These are phyloP conservation scores for Ciconia stormi DNA, from an alignment of 2,113 vertebrate species.

Conservation along the genomic window DNA sequence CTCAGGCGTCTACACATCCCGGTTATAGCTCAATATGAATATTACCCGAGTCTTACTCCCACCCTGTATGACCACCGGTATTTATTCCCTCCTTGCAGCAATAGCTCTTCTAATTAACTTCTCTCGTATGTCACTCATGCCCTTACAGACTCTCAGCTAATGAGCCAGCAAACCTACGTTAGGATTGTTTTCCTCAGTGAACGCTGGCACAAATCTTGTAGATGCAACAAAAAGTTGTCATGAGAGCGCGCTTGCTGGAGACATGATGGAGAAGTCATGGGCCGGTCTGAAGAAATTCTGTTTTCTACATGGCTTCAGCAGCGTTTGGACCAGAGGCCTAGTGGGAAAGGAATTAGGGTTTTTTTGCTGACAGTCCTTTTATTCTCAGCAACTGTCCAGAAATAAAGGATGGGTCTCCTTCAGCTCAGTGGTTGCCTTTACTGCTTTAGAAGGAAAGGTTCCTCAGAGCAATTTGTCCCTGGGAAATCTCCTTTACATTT, in stretches of 20 bases:
- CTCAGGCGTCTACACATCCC: neutral
- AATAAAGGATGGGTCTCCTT: neutral
- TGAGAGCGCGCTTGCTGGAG: neutral
- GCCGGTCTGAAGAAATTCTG: neutral
- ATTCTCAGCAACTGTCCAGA: neutral
- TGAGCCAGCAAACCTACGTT: conserved; percentile 39
- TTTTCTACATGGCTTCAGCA: neutral
- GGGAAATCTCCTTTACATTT: neutral
- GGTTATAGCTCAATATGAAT: neutral
- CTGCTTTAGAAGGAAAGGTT: neutral
- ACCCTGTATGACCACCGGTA: neutral
- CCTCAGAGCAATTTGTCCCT: neutral
- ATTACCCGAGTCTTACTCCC: neutral
- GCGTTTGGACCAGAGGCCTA: neutral
- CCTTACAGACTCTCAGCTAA: conserved; percentile 18
- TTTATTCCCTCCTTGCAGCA: neutral
- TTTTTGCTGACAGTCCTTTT: neutral
- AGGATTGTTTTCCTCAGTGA: conserved; percentile 17
- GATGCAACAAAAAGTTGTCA: neutral
- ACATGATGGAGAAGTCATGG: rapidly evolving
- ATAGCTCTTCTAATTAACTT: conserved; percentile 51
- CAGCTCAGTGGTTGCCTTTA: neutral
- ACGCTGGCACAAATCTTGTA: neutral
- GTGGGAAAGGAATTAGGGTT: rapidly evolving
- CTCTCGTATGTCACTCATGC: neutral